Conservation (phyloP, 2,113 vertebrate genomes). For the Paramisgurnus dabryanus region DNA sequence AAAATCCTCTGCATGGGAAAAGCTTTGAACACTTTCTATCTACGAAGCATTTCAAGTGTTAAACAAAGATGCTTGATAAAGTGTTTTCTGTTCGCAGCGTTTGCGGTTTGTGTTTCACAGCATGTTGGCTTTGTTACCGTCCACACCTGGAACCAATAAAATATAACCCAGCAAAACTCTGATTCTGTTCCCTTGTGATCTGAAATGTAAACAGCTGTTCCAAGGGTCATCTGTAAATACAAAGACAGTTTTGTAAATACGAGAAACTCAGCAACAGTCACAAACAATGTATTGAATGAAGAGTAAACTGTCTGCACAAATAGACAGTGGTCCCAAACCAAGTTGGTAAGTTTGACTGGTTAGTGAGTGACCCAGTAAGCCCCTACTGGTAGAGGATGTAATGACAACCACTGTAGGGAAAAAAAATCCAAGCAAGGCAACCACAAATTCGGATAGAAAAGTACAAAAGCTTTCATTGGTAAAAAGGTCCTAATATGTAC, state of each 20-base stretch:
- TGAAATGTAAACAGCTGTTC: slow-evolving; percentile 17
- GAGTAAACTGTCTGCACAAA: no score
- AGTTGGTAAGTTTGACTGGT: background rate
- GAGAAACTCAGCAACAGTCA: slow-evolving; percentile 37
- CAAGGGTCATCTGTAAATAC: slow-evolving; percentile 37
- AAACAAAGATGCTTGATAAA: slow-evolving; percentile 18
- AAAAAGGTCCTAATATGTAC: no score
- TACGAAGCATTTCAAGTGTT: slow-evolving; percentile 24
- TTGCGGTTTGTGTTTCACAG: slow-evolving; percentile 22
- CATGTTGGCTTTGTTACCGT: background rate
- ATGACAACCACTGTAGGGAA: no score
- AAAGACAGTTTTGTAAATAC: slow-evolving; percentile 39
- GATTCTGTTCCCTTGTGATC: background rate
- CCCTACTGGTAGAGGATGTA: no score
- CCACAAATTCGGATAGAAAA: no score
- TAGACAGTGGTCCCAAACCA: no score
- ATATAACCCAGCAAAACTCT: slow-evolving; percentile 23
- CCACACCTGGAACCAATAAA: slow-evolving; percentile 29
- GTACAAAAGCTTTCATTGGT: no score
- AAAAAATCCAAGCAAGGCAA: no score
- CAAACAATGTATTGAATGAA: background rate
- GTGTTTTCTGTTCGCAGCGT: slow-evolving; percentile 26
- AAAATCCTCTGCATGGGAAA: slow-evolving; percentile 8
- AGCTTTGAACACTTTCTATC: slow-evolving; percentile 32
- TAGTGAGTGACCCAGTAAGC: no score